Conservation (phyloP, 2,888 invertebrate species). For the Halictus quadricinctus region DNA sequence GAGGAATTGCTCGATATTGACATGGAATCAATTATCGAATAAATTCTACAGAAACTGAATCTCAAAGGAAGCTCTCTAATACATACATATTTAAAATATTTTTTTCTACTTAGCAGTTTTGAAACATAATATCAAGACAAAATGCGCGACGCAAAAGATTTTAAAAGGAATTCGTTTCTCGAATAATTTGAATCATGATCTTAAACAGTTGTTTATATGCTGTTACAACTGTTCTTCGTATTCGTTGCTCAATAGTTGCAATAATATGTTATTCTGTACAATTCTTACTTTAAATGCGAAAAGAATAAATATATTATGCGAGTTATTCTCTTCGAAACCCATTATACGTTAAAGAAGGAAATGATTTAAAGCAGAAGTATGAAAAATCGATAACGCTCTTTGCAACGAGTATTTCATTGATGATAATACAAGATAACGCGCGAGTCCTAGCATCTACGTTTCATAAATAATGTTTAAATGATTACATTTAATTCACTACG, state of each 20-base stretch:
- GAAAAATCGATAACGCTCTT: slow-evolving; percentile 34
- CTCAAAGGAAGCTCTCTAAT: neutral
- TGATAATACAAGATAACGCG: slow-evolving; percentile 32
- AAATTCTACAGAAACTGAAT: slow-evolving; percentile 7
- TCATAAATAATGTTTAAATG: slow-evolving; percentile 61
- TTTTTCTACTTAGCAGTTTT: slow-evolving; percentile 40
- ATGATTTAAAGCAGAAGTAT: slow-evolving; percentile 25
- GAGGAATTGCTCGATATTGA: slow-evolving; percentile 60
- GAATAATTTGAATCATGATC: slow-evolving; percentile 2
- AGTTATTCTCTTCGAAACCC: slow-evolving; percentile 8
- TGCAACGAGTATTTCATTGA: slow-evolving; percentile 54
- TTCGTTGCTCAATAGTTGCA: slow-evolving; percentile 15
- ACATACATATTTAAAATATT: slow-evolving; percentile 37
- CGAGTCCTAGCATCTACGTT: slow-evolving; percentile 33
- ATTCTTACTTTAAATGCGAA: slow-evolving; percentile 27
- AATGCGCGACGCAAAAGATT: slow-evolving; percentile 14
- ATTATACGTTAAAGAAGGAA: slow-evolving; percentile 40
- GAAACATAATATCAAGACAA: slow-evolving; percentile 40
- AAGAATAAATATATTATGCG: slow-evolving; percentile 22
- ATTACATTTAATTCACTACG: slow-evolving; percentile 37
- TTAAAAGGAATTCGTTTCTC: slow-evolving; percentile 1
- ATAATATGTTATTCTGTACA: slow-evolving; percentile 23
- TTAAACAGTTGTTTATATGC: slow-evolving; percentile 24
- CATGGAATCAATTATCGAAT: slow-evolving; percentile 66
- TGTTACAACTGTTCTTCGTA: slow-evolving; percentile 8